These are phyloP conservation scores for Oophaga pumilio DNA, from an alignment of 2,113 vertebrate genomes.

Conservation along the genomic window DNA sequence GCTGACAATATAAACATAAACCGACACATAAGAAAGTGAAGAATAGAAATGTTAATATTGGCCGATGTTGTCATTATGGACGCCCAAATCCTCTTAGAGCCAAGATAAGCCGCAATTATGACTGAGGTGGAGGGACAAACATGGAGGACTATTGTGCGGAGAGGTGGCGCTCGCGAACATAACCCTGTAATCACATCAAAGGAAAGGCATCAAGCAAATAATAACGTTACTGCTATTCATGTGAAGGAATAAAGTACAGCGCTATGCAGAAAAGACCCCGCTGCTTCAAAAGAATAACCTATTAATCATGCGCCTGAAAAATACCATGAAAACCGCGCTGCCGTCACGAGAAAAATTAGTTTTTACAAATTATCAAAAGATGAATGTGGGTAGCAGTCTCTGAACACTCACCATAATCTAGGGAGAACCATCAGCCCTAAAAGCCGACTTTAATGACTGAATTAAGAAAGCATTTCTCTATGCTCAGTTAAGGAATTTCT, in stretches of 20 bases:
- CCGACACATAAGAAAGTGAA: background rate
- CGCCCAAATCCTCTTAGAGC: background rate
- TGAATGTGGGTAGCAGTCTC: constrained; percentile 23
- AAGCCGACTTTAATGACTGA: background rate
- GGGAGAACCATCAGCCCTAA: background rate
- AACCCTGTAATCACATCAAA: constrained; percentile 14
- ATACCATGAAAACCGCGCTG: background rate
- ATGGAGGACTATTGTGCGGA: constrained; percentile 10
- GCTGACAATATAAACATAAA: background rate
- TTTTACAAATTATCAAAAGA: constrained; percentile 21
- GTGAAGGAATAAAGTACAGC: constrained; percentile 18
- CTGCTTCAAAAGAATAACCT: constrained; percentile 50
- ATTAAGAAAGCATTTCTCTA: background rate
- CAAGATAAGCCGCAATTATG: background rate
- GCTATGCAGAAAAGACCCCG: constrained; percentile 22
- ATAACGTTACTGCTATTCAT: constrained; percentile 3
- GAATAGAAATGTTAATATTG: background rate
- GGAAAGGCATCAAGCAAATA: constrained; percentile 7
- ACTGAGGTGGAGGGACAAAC: background rate
- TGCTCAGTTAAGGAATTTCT: background rate
- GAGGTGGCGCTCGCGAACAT: background rate
- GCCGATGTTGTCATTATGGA: background rate
- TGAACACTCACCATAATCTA: background rate
- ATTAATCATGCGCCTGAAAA: constrained; percentile 34
- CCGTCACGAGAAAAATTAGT: constrained; percentile 5